These are phyloP conservation scores for Cotesia typhae DNA, from an alignment of 1,140 invertebrate genomes.

Conservation along the genomic window DNA sequence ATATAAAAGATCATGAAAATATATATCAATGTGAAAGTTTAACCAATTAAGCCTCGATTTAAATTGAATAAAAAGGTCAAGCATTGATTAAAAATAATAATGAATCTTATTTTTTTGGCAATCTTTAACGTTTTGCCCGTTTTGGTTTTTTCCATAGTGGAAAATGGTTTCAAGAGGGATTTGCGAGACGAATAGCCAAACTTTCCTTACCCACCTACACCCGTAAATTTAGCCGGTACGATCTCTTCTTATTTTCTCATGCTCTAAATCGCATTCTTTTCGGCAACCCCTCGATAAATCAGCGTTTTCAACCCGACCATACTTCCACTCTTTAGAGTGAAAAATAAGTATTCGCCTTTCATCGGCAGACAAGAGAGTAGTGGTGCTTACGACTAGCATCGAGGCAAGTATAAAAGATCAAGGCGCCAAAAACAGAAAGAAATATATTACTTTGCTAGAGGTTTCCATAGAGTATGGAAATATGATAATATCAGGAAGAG, in stretches of 20 bases:
- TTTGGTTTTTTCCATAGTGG: slow-evolving; percentile 10
- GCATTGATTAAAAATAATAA: background rate
- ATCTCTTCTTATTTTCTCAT: slow-evolving; percentile 13
- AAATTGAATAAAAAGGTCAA: slow-evolving; percentile 19
- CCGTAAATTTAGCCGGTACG: slow-evolving; percentile 25
- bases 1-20: background rate
- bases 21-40: slow-evolving; percentile 16
- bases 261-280: slow-evolving; percentile 41
- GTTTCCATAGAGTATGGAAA: slow-evolving; percentile 25
- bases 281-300: slow-evolving; percentile 39
- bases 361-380: slow-evolving; percentile 31
- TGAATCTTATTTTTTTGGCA: slow-evolving; percentile 6
- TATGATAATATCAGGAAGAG: slow-evolving; percentile 4
- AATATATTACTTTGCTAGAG: slow-evolving; percentile 21
- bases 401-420: slow-evolving; percentile 23
- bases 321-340: slow-evolving; percentile 8
- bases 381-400: slow-evolving; percentile 16
- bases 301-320: slow-evolving; percentile 26
- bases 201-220: slow-evolving; percentile 11
- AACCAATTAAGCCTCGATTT: slow-evolving; percentile 27
- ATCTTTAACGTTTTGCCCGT: slow-evolving; percentile 4
- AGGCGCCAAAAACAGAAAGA: slow-evolving; percentile 25
- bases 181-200: slow-evolving; percentile 29
- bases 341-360: slow-evolving; percentile 36
- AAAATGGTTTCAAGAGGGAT: slow-evolving; percentile 32